These are phyloP conservation scores for Tapirus terrestris DNA, from an alignment of 2,113 vertebrate species.

Conservation along the genomic window DNA sequence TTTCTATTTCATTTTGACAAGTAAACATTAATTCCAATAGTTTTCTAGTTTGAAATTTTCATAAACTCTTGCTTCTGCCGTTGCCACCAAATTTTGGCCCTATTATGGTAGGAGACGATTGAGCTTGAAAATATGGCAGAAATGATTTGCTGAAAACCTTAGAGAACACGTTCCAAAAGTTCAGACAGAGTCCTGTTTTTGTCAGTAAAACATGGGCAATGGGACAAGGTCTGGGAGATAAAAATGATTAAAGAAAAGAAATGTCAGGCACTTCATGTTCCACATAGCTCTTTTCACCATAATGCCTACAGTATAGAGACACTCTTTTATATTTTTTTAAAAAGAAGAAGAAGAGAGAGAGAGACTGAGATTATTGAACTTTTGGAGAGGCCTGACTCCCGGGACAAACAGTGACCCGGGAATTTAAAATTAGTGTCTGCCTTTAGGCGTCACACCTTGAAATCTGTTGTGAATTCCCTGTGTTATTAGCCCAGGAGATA, in stretches of 20 bases:
- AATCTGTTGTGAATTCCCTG: background rate
- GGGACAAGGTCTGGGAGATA: background rate
- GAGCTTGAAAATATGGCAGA: constrained; percentile 2
- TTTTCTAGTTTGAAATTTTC: constrained; percentile 30
- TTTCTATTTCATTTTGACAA: constrained; percentile 20
- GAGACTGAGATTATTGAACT: background rate
- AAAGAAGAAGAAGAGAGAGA: background rate
- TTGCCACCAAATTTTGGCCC: background rate
- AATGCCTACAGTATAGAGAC: background rate
- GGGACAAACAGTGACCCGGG: background rate
- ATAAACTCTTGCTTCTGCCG: background rate
- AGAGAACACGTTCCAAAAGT: background rate
- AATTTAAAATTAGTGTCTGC: background rate
- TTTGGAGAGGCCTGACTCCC: background rate
- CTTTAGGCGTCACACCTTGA: background rate
- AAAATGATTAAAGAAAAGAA: background rate
- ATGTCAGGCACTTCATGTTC: background rate
- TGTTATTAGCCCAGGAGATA: background rate
- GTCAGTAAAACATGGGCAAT: background rate
- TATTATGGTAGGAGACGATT: background rate
- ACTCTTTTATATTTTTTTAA: background rate
- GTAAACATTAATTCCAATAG: background rate
- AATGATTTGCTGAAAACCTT: background rate
- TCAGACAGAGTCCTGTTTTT: constrained; percentile 4
- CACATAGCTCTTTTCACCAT: background rate